Evolutionary conservation across 2,797 vertebrate species (phyloP), one percentile per base, ranked within the genome.

Genomic region (Antrozous pallidus): DNA sequence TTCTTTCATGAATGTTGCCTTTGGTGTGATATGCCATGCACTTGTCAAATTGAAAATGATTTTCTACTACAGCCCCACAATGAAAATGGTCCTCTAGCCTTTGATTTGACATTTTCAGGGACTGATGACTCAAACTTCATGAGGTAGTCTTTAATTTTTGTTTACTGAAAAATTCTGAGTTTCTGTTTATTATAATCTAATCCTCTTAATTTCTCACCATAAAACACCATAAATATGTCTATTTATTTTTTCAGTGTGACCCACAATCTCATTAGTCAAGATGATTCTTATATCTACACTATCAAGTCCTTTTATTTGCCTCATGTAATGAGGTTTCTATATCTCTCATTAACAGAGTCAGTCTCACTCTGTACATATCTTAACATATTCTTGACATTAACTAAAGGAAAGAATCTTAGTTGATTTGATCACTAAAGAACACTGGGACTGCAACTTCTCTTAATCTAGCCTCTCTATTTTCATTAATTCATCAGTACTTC

Each of bases 11-110:
- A 69, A 11, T 24, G 26, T 12, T 73, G 42, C 9, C 13, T 24
- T 38, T 13, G 8, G 56, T 47, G 1, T 69, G 22, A 17, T 7
- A 45, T 36, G 38, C 13, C 24, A 63, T 18, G 38, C 9, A 71
- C 58, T 81, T 80, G 54, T 84, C 18, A 81, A 20, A 63, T 77
- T 78, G 63, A 40, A 95, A 75, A 94, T 54, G 24, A 91, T 67
- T 67, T 86, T 56, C 28, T 20, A 1, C 58, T 83, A 33, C 7
- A 86, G 26, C 6, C n/a, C 40, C 26, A 75, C 1, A 45, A 63
- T 74, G 33, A 93, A 93, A 85, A 90, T 26, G 22, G 47, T 11
- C 77, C 11, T 45, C 17, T 2, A 56, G 13, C 6, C 20, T 87
- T 70, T 70, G 16, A 40, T 82, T 77, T n/a, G 38, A 20, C 58